A percentile compares a stretch with the other conserved stretches of the same genome.
phyloP scores from a whole-genome alignment of 2,113 vertebrate genomes.

The Pseudorhombus dupliciocellatus region DNA sequence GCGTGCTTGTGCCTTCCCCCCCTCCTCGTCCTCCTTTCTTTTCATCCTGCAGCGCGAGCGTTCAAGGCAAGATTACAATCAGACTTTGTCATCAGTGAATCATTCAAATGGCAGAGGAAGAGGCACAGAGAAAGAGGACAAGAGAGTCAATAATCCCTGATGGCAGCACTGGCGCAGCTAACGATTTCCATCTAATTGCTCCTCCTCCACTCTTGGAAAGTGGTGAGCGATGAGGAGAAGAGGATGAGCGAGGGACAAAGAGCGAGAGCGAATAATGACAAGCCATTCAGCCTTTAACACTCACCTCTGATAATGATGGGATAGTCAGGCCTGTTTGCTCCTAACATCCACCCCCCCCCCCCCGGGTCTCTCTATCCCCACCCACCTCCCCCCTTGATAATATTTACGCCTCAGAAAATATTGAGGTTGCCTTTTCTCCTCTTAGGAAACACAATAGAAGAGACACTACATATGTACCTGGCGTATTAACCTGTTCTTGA shows the following conservation, averaged over 20 bases:
- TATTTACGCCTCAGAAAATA: slow-evolving; percentile 43
- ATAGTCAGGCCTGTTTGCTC: slow-evolving; percentile 53
- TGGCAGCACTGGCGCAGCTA: slow-evolving; percentile 47
- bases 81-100: slow-evolving; percentile 74
- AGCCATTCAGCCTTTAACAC: slow-evolving; percentile 64
- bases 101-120: slow-evolving; percentile 63
- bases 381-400: slow-evolving; percentile 18
- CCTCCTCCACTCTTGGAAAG: slow-evolving; percentile 58
- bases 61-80: slow-evolving; percentile 71
- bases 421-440: slow-evolving; percentile 7
- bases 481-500: neutral
- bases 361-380: slow-evolving; percentile 33
- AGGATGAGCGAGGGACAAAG: slow-evolving; percentile 20
- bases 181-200: slow-evolving; percentile 77
- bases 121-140: slow-evolving; percentile 48
- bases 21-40: neutral
- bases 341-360: slow-evolving; percentile 36
- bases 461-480: too few species aligned
- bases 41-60: slow-evolving; percentile 33
- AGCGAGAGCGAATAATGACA: slow-evolving; percentile 57
- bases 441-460: neutral
- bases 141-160: slow-evolving; percentile 72
- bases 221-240: slow-evolving; percentile 23
- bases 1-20: neutral
- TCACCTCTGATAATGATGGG: slow-evolving; percentile 68